Percentiles rank a stretch among this genome's conserved stretches.
Evolutionary conservation across 2,888 invertebrate genomes (phyloP).

Genomic region (Cryptus viduatorius): DNA sequence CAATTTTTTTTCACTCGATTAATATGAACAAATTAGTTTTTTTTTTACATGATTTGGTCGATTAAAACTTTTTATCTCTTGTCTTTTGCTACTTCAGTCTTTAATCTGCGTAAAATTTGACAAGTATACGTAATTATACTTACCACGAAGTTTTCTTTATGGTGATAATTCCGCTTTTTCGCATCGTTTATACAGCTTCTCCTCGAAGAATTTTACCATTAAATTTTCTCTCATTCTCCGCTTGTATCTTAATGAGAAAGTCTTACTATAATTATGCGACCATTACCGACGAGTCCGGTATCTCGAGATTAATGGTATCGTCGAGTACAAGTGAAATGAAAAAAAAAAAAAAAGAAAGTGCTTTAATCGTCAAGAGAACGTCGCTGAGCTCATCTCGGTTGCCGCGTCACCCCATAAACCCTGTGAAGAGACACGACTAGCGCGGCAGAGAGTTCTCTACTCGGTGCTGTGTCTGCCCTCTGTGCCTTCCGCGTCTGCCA

Average conservation of each 20-base stretch:
- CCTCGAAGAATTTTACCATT: neutral
- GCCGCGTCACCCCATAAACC: slow-evolving; percentile 28
- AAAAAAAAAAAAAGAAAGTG: slow-evolving; percentile 8
- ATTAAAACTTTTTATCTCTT: neutral
- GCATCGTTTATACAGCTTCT: neutral
- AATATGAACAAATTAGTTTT: too few relatives aligned
- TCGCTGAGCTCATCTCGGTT: slow-evolving; percentile 24
- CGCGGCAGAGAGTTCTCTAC: slow-evolving; percentile 15
- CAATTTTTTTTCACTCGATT: too few relatives aligned
- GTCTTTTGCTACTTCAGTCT: neutral
- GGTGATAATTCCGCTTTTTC: neutral
- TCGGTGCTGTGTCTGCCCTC: slow-evolving; percentile 21
- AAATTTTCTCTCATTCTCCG: neutral
- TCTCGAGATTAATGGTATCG: slow-evolving; percentile 28
- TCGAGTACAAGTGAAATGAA: slow-evolving; percentile 23
- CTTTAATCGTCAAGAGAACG: slow-evolving; percentile 27
- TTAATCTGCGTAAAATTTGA: neutral
- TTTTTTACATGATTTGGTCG: too few relatives aligned
- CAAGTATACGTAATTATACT: neutral
- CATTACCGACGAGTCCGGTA: slow-evolving; percentile 14
- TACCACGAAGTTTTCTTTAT: neutral
- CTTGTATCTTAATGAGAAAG: slow-evolving; percentile 10
- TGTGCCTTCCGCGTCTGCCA: slow-evolving; percentile 7
- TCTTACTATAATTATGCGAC: slow-evolving; percentile 17
- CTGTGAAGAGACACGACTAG: slow-evolving; percentile 23